Evolutionary conservation across 2,888 invertebrate species (phyloP).

Genomic region (Eupithecia tripunctaria): DNA sequence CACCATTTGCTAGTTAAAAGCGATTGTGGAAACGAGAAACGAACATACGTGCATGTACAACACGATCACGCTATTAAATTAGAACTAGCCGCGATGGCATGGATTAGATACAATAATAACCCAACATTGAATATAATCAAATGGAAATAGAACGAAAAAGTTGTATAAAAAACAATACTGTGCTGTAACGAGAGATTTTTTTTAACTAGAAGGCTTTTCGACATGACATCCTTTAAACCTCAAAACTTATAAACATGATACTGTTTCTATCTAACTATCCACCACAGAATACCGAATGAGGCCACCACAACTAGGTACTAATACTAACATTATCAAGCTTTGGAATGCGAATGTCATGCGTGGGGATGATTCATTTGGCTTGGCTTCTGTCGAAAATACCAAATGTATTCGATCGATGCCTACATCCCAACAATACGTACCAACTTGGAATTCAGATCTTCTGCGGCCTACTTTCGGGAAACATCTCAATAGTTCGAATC

Average conservation of each 20-base stretch:
- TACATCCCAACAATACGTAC: neutral
- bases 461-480: slow-evolving; percentile 16
- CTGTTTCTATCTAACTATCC: neutral
- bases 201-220: neutral
- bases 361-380: slow-evolving; percentile 20
- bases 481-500: slow-evolving; percentile 6
- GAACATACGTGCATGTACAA: neutral
- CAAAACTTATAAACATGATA: neutral
- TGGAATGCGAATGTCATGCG: slow-evolving; percentile 15
- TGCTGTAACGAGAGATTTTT: neutral
- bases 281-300: slow-evolving; percentile 4
- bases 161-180: neutral
- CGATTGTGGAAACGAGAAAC: neutral
- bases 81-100: neutral
- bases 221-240: neutral
- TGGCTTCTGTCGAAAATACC: slow-evolving; percentile 3
- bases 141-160: neutral
- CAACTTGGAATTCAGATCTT: neutral
- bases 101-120: neutral
- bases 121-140: neutral
- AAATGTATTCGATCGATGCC: neutral
- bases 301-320: slow-evolving; percentile 2
- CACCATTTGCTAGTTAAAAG: slow-evolving; percentile 1
- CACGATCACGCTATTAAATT: neutral
- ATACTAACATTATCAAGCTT: slow-evolving; percentile 19